Conservation (phyloP, 2,888 invertebrate species). For the Drosophila mimica region DNA sequence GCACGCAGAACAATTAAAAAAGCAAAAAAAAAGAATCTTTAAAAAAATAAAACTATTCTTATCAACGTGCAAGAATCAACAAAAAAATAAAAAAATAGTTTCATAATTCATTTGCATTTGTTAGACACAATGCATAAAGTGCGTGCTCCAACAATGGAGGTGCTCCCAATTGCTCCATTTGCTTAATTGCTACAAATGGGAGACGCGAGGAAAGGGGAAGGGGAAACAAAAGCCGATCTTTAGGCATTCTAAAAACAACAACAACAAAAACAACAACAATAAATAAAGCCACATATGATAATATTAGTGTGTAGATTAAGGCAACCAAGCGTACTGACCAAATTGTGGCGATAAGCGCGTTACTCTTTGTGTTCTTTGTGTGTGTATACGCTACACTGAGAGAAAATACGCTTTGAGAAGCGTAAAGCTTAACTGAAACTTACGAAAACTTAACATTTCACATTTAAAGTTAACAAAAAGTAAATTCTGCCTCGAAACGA, state of each 20-base stretch:
- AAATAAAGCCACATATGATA: constrained; percentile 30
- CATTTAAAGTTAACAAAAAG: background rate
- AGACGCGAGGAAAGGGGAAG: background rate
- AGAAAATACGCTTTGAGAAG: background rate
- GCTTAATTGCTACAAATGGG: constrained; percentile 29
- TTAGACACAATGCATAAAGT: constrained; percentile 12
- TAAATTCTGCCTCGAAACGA: background rate
- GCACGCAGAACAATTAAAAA: constrained; percentile 10
- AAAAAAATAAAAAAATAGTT: background rate
- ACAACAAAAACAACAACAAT: constrained; percentile 4
- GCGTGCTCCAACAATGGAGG: constrained; percentile 5
- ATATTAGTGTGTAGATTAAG: constrained; percentile 8
- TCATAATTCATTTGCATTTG: constrained; percentile 28
- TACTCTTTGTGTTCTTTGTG: background rate
- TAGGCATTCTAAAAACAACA: constrained; percentile 19
- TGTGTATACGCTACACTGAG: background rate
- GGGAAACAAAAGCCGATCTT: constrained; percentile 31
- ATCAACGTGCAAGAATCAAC: constrained; percentile 26
- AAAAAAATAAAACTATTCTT: background rate
- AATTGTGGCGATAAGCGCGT: constrained; percentile 48
- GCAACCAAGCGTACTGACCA: constrained; percentile 58
- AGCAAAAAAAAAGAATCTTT: background rate
- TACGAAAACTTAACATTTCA: background rate
- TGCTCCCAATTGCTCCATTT: constrained; percentile 40
- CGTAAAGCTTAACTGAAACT: background rate